Evolutionary conservation across 2,888 invertebrate genomes (phyloP).

Genomic region (Neelides folsomi): DNA sequence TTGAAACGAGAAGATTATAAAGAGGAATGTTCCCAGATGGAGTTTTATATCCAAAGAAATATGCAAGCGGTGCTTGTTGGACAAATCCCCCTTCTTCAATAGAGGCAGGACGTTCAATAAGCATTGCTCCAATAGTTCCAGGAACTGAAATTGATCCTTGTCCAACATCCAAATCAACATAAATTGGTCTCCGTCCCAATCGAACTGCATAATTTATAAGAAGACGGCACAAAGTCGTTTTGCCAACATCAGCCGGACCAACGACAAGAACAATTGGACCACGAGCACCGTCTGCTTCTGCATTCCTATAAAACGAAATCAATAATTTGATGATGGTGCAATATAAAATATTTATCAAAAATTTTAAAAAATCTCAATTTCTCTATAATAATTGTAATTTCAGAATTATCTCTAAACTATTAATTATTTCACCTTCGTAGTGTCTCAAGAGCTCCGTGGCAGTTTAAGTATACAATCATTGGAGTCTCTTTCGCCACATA

Average conservation of each 20-base stretch:
- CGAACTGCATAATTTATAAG: constrained; percentile 90
- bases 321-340: too few species aligned
- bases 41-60: constrained; percentile 78
- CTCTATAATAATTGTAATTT: too few species aligned
- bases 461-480: constrained; percentile 89
- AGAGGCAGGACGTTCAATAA: constrained; percentile 83
- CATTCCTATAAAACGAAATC: constrained; percentile 39
- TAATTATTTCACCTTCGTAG: constrained; percentile 44
- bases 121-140: constrained; percentile 75
- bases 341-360: too few species aligned
- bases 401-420: too few species aligned
- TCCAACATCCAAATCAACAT: constrained; percentile 89
- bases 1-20: constrained; percentile 67
- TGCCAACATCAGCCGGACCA: constrained; percentile 92
- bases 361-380: too few species aligned
- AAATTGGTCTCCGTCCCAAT: constrained; percentile 73
- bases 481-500: constrained; percentile 94
- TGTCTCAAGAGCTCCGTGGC: constrained; percentile 86
- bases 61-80: constrained; percentile 80
- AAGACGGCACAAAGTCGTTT: constrained; percentile 76
- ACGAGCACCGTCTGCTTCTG: constrained; percentile 39
- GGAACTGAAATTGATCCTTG: constrained; percentile 86
- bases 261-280: constrained; percentile 82
- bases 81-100: constrained; percentile 84
- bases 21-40: constrained; percentile 65